These are phyloP conservation scores for Hirtodrosophila trivittata DNA, from an alignment of 2,888 invertebrate species.

Conservation along the genomic window DNA sequence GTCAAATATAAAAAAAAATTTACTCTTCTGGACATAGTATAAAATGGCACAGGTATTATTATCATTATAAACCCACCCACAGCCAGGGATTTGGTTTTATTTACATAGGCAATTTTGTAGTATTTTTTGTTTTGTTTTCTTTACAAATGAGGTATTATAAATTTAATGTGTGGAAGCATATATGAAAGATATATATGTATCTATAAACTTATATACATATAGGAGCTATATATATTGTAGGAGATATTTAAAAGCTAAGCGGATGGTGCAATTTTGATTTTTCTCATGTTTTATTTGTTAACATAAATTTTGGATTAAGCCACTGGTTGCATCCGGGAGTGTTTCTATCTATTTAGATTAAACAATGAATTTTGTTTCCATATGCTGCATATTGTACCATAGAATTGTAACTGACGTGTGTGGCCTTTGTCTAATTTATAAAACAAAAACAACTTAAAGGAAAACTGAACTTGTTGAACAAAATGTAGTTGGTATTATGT, in stretches of 20 bases:
- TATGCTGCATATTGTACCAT: slow-evolving; percentile 9
- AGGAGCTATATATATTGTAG: slow-evolving; percentile 15
- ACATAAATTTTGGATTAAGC: slow-evolving; percentile 46
- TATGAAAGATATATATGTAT: slow-evolving; percentile 20
- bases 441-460: slow-evolving; percentile 50
- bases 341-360: slow-evolving; percentile 20
- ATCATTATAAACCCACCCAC: slow-evolving; percentile 60
- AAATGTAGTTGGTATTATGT: slow-evolving; percentile 23
- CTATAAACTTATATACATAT: slow-evolving; percentile 32
- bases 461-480: slow-evolving; percentile 57
- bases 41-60: slow-evolving; percentile 2
- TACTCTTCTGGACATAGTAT: neutral
- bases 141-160: slow-evolving; percentile 61
- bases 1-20: neutral
- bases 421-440: slow-evolving; percentile 13
- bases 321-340: too few relatives aligned
- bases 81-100: slow-evolving; percentile 60
- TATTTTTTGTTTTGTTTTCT: slow-evolving; percentile 23
- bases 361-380: slow-evolving; percentile 61
- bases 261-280: slow-evolving; percentile 41
- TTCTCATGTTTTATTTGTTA: slow-evolving; percentile 31
- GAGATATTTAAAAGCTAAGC: slow-evolving; percentile 37
- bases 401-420: slow-evolving; percentile 10
- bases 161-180: slow-evolving; percentile 66
- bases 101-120: slow-evolving; percentile 65